phyloP scores from a whole-genome alignment of 2,113 vertebrate species.

The Indri indri region DNA sequence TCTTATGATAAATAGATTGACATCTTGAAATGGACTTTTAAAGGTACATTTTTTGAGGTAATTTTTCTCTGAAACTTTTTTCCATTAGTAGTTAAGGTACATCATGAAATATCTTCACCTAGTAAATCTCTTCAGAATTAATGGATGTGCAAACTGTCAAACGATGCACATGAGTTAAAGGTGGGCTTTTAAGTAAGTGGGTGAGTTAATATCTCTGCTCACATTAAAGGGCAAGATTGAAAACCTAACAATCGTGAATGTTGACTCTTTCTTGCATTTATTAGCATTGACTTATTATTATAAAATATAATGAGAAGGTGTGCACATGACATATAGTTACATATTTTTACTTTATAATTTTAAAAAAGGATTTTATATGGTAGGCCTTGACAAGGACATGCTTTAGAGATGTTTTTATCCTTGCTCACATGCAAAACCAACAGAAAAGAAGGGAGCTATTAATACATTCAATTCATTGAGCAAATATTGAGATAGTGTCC shows the following conservation, averaged over 20 bases:
- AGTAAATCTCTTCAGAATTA: constrained; percentile 54
- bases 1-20: not conserved
- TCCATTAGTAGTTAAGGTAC: not conserved
- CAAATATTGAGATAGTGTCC: constrained; percentile 47
- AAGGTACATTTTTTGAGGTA: not conserved
- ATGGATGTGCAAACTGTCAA: constrained; percentile 32
- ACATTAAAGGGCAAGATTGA: not conserved
- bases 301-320: not conserved
- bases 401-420: constrained; percentile 23
- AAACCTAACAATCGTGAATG: not conserved
- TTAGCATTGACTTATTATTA: not conserved
- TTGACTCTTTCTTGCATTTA: constrained; percentile 19
- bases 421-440: constrained; percentile 7
- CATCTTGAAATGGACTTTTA: constrained; percentile 28
- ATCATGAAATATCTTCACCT: constrained; percentile 24
- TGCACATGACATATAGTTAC: not conserved
- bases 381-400: not conserved
- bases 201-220: not conserved
- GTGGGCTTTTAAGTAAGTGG: constrained; percentile 8
- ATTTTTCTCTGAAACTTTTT: constrained; percentile 14
- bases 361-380: not conserved
- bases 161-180: constrained; percentile 24
- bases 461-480: not conserved
- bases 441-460: constrained; percentile 14
- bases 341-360: not conserved